Base-by-base conservation (phyloP, 2,888 invertebrate species). In the Troglohyphantes excavatus region DNA sequence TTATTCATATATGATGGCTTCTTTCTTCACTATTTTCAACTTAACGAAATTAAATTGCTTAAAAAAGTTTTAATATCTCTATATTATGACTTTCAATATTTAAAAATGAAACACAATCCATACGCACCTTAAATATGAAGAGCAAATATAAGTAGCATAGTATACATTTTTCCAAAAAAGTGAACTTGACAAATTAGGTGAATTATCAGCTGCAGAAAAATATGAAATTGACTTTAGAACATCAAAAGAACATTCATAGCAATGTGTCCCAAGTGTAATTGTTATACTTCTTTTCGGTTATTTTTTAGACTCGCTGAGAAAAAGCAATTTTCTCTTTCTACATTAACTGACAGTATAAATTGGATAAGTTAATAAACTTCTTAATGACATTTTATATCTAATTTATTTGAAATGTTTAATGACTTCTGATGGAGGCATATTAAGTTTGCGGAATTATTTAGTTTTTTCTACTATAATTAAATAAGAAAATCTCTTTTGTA, bases 311-410 rank as follows among this genome's bases (percentile, higher is more conserved):
- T 6, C 65, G 7, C 6, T 2, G 23, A 26, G 23, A 65, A 65
- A 68, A 33, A 27, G 23, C 29, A 68, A 68, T 68, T 68, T 68
- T 33, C n/a, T 19, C 29, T 61, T 61, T 75, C 75, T 26, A 59
- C 61, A 21, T 59, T 75, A 61, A 61, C 33, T 61, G 75, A 46
- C 27, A 33, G 59, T 29, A 61, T 59, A 75, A 61, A 33, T 3
- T 61, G 75, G 19, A 23, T 61, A 59, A 53, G 33, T 61, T 61
- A 61, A 75, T 75, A 33, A 59, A 59, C 19, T 61, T 72, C 59
- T 75, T 75, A 75, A 59, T 75, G 29, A 59, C 17, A 19, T 75
- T 75, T 75, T 29, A 75, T 75, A 27, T 59, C 59, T 19, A 29
- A 26, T 23, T 46, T 46, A 2, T 33, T 59, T 75, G 29, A 13